Base-by-base conservation (phyloP, 2,888 invertebrate genomes). In the Chrysolina americana region DNA sequence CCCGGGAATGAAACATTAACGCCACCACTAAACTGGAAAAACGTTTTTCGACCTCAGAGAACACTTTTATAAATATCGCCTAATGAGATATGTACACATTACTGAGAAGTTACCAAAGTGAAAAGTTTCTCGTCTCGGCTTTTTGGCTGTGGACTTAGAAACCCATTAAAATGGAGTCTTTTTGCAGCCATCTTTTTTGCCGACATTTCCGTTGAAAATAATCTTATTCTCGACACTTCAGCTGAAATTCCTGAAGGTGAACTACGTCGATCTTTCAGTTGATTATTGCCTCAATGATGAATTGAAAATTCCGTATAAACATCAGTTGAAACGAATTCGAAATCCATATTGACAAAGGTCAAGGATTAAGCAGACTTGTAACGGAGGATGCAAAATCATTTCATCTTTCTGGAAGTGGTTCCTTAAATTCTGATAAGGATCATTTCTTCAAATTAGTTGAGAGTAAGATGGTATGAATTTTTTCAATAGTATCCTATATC, bases 21-120 rank as follows among this genome's bases (percentile, higher is more conserved):
- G 72, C 69, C 53, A 41, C 41, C 53, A 28, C 74, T 77, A 73
- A 77, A 77, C 70, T 65, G 63, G 65, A 64, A 70, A 77, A 73
- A 70, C 72, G 70, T 62, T 73, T 68, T 47, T 17, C 73, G 47
- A 65, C 68, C 68, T 69, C 21, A 47, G 65, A 70, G 70, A 71
- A 74, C 78, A 80, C 78, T 81, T 79, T 79, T 79, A 77, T 79
- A 79, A 81, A 81, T 80, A 76, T 76, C 79, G 68, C 62, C 79
- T 81, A 81, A 81, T 81, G 80, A 79, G 81, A 80, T 80, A 80
- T 78, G 78, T 80, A 79, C 76, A 80, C 80, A 79, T 78, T 79
- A 77, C 70, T 65, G 75, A 76, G 53, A 74, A 76, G 73, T 76
- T 79, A 73, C 70, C 79, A 77, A 80, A 79, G 78, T 79, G 77